Evolutionary conservation across 2,888 invertebrate genomes (phyloP).

Genomic region (Noctua janthina): DNA sequence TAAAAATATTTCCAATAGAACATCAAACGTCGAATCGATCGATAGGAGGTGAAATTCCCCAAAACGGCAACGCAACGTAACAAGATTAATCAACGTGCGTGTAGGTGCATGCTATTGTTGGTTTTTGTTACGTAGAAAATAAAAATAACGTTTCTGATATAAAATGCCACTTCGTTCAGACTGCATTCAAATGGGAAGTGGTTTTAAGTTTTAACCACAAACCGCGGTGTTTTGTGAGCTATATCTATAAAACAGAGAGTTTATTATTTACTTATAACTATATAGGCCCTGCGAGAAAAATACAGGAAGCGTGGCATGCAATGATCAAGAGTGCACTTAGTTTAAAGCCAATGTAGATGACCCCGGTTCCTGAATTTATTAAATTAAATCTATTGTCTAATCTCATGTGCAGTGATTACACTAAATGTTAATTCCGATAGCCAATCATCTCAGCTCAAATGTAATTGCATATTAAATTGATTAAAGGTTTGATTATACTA

Average conservation of each 20-base stretch:
- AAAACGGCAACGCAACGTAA: neutral
- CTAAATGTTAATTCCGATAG: neutral
- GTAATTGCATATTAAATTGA: neutral
- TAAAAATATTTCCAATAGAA: neutral
- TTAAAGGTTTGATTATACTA: neutral
- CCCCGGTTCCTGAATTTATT: neutral
- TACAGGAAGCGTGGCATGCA: neutral
- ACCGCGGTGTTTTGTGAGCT: neutral
- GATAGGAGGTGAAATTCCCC: neutral
- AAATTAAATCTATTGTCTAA: neutral
- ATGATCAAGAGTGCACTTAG: neutral
- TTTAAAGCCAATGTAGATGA: neutral
- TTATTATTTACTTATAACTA: neutral
- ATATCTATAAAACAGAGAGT: neutral
- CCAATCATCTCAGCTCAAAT: neutral
- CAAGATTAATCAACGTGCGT: neutral
- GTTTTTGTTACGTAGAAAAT: neutral
- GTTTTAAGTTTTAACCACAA: conserved; percentile 2
- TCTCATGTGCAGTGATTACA: neutral
- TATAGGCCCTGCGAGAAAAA: neutral
- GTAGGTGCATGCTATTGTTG: neutral
- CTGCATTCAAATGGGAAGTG: neutral
- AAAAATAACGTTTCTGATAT: neutral
- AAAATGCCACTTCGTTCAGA: neutral
- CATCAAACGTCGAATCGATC: neutral